Conservation (phyloP, 2,113 vertebrate genomes). For the Maccullochella peelii region DNA sequence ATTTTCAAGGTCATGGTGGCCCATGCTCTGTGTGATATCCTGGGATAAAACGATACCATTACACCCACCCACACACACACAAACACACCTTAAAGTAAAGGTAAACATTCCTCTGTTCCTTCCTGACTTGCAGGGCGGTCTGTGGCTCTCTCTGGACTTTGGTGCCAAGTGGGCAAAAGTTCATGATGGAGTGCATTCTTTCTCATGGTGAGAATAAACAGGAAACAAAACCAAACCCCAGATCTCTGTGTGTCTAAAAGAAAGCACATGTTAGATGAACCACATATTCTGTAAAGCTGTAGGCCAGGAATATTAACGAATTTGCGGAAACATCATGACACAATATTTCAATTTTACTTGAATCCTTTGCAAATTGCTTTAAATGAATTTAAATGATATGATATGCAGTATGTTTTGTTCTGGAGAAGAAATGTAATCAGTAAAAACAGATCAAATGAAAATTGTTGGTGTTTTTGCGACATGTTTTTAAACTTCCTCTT, state of each 20-base stretch:
- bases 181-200: conserved; percentile 84
- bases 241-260: background rate
- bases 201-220: conserved; percentile 83
- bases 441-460: background rate
- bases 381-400: background rate
- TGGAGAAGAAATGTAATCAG: background rate
- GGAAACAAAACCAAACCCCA: conserved; percentile 21
- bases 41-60: background rate
- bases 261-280: conserved; percentile 8
- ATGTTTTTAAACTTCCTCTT: conserved; percentile 42
- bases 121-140: conserved; percentile 73
- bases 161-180: conserved; percentile 83
- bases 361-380: background rate
- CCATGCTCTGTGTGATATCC: background rate
- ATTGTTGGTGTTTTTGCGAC: conserved; percentile 9
- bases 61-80: conserved; percentile 9
- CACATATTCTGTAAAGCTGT: background rate
- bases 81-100: conserved; percentile 59
- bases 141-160: conserved; percentile 87
- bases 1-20: background rate
- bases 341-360: background rate
- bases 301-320: too few relatives aligned
- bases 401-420: background rate
- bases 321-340: background rate
- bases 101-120: conserved; percentile 62